Evolutionary conservation across 2,113 vertebrate genomes (phyloP).

Genomic region (Piprites chloris): DNA sequence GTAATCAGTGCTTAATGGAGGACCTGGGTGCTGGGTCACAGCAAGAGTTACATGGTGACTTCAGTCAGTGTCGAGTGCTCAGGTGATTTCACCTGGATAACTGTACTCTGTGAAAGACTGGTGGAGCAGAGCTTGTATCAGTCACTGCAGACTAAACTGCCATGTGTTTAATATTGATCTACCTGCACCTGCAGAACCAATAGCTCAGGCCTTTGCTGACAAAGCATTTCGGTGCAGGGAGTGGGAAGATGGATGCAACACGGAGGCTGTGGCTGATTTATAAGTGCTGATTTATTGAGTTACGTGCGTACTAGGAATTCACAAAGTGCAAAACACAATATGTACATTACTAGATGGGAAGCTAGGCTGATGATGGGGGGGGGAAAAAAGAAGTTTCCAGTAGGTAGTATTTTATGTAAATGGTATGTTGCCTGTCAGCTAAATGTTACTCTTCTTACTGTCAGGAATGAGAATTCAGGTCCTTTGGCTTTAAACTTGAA

Average conservation of each 20-base stretch:
- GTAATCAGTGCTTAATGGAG: background rate
- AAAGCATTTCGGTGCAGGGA: background rate
- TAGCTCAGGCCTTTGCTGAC: slow-evolving; percentile 34
- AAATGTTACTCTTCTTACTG: background rate
- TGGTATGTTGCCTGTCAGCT: background rate
- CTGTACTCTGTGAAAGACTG: background rate
- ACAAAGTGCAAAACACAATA: background rate
- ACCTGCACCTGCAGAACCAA: background rate
- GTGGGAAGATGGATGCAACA: background rate
- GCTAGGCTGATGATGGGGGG: background rate
- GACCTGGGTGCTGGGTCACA: background rate
- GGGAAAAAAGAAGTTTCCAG: background rate
- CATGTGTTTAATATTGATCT: slow-evolving; percentile 24
- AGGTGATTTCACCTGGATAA: background rate
- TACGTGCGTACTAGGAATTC: background rate
- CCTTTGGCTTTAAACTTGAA: background rate
- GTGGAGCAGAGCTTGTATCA: background rate
- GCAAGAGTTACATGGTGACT: background rate
- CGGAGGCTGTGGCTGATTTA: background rate
- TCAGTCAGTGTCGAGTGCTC: background rate
- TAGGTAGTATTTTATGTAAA: background rate
- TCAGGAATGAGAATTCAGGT: background rate
- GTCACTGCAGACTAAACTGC: background rate
- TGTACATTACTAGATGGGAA: background rate
- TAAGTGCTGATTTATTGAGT: background rate